Percentiles rank a stretch among this genome's conserved stretches.
Evolutionary conservation across 1,140 invertebrate species (phyloP).

Genomic region (Zaprionus davidi): DNA sequence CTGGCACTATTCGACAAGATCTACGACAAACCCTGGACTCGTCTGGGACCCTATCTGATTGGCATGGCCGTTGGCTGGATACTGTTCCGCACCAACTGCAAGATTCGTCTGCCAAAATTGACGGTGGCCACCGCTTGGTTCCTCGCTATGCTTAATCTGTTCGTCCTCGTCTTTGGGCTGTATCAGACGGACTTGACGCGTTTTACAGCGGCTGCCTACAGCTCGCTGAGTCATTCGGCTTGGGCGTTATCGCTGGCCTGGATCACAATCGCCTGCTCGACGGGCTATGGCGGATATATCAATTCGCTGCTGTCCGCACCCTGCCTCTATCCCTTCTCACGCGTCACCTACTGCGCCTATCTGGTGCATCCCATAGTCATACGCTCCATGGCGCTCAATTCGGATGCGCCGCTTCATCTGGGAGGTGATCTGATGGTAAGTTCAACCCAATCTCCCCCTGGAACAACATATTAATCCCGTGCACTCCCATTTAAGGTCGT

Average conservation of each 20-base stretch:
- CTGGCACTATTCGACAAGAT: slow-evolving; percentile 94
- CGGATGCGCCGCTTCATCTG: slow-evolving; percentile 91
- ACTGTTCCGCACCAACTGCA: slow-evolving; percentile 92
- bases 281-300: slow-evolving; percentile 92
- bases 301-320: slow-evolving; percentile 90
- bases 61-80: slow-evolving; percentile 94
- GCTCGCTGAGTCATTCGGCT: slow-evolving; percentile 92
- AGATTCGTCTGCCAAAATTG: slow-evolving; percentile 90
- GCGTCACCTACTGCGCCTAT: slow-evolving; percentile 93
- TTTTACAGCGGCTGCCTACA: slow-evolving; percentile 91
- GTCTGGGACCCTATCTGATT: slow-evolving; percentile 92
- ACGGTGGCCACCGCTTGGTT: slow-evolving; percentile 89
- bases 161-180: slow-evolving; percentile 91
- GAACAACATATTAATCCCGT: background rate
- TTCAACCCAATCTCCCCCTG: background rate
- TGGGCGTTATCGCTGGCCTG: slow-evolving; percentile 93
- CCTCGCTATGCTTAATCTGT: slow-evolving; percentile 87
- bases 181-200: slow-evolving; percentile 89
- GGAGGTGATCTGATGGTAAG: slow-evolving; percentile 90
- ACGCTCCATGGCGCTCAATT: slow-evolving; percentile 89
- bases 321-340: slow-evolving; percentile 91
- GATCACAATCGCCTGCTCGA: slow-evolving; percentile 95
- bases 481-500: slow-evolving; percentile 86
- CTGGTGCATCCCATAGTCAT: slow-evolving; percentile 92
- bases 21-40: slow-evolving; percentile 94